A percentile compares a stretch with the other conserved stretches of the same genome.
Conservation (phyloP, 2,113 vertebrate genomes). For the Megaceryle torquata region DNA sequence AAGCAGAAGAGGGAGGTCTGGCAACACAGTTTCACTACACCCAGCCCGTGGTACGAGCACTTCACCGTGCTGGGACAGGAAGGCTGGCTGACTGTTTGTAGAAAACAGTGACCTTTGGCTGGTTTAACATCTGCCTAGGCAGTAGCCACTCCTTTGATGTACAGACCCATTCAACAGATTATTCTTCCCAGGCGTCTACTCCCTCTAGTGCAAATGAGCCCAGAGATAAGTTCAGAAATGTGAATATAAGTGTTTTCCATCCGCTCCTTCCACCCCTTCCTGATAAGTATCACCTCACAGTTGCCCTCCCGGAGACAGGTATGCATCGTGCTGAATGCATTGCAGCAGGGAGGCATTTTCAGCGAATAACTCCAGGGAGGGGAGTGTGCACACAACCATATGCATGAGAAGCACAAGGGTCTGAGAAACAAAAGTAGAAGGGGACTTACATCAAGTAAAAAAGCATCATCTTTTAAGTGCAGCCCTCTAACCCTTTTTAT, state of each 20-base stretch:
- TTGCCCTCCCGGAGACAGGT: rapidly evolving
- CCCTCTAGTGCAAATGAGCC: background rate
- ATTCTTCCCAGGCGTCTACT: background rate
- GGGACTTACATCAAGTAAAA: background rate
- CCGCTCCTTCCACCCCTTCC: background rate
- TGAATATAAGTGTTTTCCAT: rapidly evolving
- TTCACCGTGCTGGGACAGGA: background rate
- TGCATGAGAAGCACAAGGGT: background rate
- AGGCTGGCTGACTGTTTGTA: background rate
- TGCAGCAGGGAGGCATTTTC: background rate
- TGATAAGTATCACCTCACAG: background rate
- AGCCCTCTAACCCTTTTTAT: background rate
- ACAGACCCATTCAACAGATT: background rate
- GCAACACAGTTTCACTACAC: rapidly evolving
- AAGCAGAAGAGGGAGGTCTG: background rate
- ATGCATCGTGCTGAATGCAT: background rate
- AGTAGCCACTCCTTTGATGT: background rate
- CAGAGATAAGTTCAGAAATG: background rate
- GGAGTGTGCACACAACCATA: rapidly evolving
- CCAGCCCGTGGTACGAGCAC: background rate
- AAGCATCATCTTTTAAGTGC: background rate
- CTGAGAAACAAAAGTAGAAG: background rate
- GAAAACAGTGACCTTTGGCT: background rate
- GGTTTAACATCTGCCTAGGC: background rate
- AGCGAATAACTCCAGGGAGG: background rate